Conservation (phyloP, 2,113 vertebrate species). For the Sphyrna mokarran region DNA sequence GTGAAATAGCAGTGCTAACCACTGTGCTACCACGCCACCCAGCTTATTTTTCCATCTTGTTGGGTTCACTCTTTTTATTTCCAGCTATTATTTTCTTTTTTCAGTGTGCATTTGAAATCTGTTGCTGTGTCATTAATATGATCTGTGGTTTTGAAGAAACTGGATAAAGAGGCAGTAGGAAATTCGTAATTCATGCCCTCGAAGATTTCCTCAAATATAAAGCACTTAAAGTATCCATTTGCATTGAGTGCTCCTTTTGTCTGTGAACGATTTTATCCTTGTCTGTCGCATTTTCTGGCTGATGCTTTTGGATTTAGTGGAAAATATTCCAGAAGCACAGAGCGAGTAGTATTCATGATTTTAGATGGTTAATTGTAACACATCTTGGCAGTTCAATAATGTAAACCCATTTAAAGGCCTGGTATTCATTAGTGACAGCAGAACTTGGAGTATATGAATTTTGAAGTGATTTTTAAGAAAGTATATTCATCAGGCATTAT, state of each 20-base stretch:
- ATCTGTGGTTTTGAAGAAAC: neutral
- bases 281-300: neutral
- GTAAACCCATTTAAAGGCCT: neutral
- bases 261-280: neutral
- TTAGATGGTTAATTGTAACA: neutral
- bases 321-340: neutral
- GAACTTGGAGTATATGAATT: neutral
- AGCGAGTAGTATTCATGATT: neutral
- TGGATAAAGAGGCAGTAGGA: neutral
- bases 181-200: no score
- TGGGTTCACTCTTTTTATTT: neutral
- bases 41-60: neutral
- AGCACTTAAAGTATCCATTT: neutral
- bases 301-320: neutral
- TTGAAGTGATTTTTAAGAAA: constrained; percentile 1
- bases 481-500: neutral
- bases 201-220: neutral
- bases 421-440: no score
- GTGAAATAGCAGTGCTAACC: no score
- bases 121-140: neutral
- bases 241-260: neutral
- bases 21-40: no score
- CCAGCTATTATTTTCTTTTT: neutral
- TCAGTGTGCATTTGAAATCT: neutral
- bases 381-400: neutral